Percentiles rank a stretch among this genome's conserved stretches.
phyloP scores from a whole-genome alignment of 2,888 invertebrate species.

The Harpalus rubripes region DNA sequence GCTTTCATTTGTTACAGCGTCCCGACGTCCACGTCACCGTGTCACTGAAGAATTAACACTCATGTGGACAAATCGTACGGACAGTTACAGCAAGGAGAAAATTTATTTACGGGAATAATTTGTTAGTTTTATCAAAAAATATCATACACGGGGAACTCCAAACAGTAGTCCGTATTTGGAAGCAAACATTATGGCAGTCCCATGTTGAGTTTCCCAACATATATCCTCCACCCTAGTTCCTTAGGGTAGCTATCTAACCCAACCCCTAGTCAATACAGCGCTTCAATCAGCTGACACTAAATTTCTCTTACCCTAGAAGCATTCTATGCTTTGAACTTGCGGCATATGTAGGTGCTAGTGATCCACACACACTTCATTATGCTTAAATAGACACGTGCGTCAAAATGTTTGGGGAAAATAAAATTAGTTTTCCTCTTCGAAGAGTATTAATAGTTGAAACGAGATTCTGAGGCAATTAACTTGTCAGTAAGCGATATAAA shows the following conservation, averaged over 20 bases:
- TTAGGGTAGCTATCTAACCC: background rate
- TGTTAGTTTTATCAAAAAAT: background rate
- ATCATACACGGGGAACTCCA: background rate
- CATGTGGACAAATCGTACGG: constrained; percentile 34
- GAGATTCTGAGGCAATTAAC: constrained; percentile 13
- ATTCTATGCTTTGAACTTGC: constrained; percentile 21
- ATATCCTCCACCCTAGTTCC: background rate
- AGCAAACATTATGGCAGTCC: background rate
- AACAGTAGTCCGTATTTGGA: background rate
- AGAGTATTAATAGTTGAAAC: constrained; percentile 23
- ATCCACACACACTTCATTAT: constrained; percentile 52
- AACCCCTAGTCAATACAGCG: constrained; percentile 51
- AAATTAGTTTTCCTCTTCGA: constrained; percentile 43
- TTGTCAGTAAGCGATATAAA: constrained; percentile 9
- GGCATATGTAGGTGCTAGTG: constrained; percentile 35
- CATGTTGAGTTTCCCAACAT: background rate
- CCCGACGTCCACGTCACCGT: constrained; percentile 28
- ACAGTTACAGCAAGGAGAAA: background rate
- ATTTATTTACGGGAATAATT: background rate
- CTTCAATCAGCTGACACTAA: constrained; percentile 64
- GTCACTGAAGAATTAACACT: constrained; percentile 59
- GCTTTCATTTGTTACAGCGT: constrained; percentile 51
- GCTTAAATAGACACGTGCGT: constrained; percentile 62
- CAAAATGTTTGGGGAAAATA: constrained; percentile 62
- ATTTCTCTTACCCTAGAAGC: constrained; percentile 40